Evolutionary conservation across 2,113 vertebrate species (phyloP), one percentile per base, ranked within the genome.

Genomic region (Sinosuthora webbiana): DNA sequence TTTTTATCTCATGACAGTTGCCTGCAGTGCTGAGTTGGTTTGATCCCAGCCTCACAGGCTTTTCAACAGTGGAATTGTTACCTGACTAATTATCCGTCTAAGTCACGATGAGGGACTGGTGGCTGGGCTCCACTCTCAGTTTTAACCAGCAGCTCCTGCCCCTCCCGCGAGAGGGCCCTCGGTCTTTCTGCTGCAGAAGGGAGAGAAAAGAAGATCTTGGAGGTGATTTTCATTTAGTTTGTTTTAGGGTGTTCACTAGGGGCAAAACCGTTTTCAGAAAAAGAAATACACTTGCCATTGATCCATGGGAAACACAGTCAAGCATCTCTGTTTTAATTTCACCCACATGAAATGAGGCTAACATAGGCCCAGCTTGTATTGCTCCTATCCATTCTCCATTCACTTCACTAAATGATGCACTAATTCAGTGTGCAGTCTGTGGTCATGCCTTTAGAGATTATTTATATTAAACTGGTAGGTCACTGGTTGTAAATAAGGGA

Each of bases 1-100:
- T 95, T 75, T 96, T 94, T 90, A 94, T 95, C 93, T 97, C 82
- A 59, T 91, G 91, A 94, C 89, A 96, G 91, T 93, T 95, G 82
- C 89, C 93, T 94, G 87, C 78, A 95, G 87, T 73, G 74, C 78
- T 95, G 87, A 97, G 71, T 91, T 91, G 81, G 89, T 94, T 93
- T 96, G 94, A 96, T 95, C 94, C 84, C 78, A 76, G 82, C 50
- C 83, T 93, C 75, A 91, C 70, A 95, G 93, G 81, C 81, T 91
- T 97, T 95, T 95, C 91, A 95, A 85, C 91, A 76, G 78, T 53
- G 55, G 53, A 91, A 89, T 93, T 90, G 93, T 95, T 95, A 85
- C 77, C 82, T 91, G 81, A 94, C 74, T 94, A 94, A 94, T 93
- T 95, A 94, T 60, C 91, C 0, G 0, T 50, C 91, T 79, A 62